Conservation (phyloP, 2,113 vertebrate genomes). For the Petrocephalus zakoni region DNA sequence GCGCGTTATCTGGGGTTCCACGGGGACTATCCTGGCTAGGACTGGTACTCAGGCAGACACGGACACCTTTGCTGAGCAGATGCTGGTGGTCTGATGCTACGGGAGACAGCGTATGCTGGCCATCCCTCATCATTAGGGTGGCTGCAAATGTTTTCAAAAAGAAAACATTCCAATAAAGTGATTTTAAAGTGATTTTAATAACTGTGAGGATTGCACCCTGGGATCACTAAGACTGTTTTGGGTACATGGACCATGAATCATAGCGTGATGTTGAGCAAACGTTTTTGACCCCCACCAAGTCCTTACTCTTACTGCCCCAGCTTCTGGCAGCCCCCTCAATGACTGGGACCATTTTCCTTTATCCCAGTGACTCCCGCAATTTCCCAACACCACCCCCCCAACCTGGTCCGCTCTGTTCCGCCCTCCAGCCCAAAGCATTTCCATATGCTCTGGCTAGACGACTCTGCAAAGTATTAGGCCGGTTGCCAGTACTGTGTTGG, state of each 20-base stretch:
- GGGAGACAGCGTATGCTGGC: neutral
- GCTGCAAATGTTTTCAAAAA: neutral
- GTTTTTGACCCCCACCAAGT: neutral
- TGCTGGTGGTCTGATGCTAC: neutral
- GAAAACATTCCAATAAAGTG: neutral
- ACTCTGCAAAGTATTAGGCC: slow-evolving; percentile 25
- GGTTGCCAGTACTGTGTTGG: slow-evolving; percentile 45
- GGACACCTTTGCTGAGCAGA: neutral
- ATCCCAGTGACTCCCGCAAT: slow-evolving; percentile 39
- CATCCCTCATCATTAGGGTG: neutral
- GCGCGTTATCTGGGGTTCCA: neutral
- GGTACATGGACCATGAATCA: neutral
- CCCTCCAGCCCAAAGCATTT: slow-evolving; percentile 54
- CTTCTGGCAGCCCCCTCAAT: slow-evolving; percentile 44
- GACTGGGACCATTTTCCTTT: slow-evolving; percentile 48
- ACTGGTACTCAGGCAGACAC: neutral
- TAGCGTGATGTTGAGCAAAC: neutral
- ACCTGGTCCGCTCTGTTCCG: neutral
- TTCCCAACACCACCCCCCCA: slow-evolving; percentile 21
- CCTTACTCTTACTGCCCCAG: slow-evolving; percentile 7
- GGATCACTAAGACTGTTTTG: neutral
- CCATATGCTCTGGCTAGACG: slow-evolving; percentile 55
- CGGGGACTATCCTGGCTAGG: neutral
- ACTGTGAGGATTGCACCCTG: neutral
- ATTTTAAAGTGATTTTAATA: neutral